Conservation (phyloP, 2,113 vertebrate species). For the Tenebrosternarchus preto region DNA sequence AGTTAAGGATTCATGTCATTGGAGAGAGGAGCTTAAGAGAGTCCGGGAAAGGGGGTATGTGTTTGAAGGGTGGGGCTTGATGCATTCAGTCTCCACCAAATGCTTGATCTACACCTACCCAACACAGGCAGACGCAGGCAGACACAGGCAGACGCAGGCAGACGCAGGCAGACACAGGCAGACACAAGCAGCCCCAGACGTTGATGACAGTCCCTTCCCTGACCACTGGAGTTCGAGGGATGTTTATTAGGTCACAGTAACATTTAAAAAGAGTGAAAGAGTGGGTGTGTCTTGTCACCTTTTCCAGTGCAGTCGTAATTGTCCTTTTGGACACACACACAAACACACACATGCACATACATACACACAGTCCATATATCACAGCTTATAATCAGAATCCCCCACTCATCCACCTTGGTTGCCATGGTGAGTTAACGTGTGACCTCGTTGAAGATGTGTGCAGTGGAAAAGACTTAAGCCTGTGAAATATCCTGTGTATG, state of each 20-base stretch:
- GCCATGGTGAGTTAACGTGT: background rate
- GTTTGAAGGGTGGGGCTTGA: too few species aligned
- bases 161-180: background rate
- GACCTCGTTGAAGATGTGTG: background rate
- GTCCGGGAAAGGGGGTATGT: too few species aligned
- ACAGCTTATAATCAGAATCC: constrained; percentile 19
- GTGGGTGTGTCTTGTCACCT: background rate
- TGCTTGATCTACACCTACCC: too few species aligned
- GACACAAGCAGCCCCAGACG: background rate
- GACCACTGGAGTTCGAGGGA: background rate
- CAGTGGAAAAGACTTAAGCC: background rate
- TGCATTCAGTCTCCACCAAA: too few species aligned
- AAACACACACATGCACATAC: background rate
- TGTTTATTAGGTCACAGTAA: constrained; percentile 47
- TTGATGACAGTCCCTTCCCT: background rate
- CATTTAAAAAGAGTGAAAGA: background rate
- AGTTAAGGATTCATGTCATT: too few species aligned
- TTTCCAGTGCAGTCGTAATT: background rate
- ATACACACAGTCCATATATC: constrained; percentile 20
- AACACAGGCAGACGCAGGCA: too few species aligned
- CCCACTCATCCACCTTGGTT: constrained; percentile 7
- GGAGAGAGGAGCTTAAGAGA: too few species aligned
- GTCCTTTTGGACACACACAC: background rate
- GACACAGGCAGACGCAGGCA: too few species aligned
- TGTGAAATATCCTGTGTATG: constrained; percentile 3